Evolutionary conservation across 1,140 invertebrate genomes (phyloP).

Genomic region (Diabrotica virgifera): DNA sequence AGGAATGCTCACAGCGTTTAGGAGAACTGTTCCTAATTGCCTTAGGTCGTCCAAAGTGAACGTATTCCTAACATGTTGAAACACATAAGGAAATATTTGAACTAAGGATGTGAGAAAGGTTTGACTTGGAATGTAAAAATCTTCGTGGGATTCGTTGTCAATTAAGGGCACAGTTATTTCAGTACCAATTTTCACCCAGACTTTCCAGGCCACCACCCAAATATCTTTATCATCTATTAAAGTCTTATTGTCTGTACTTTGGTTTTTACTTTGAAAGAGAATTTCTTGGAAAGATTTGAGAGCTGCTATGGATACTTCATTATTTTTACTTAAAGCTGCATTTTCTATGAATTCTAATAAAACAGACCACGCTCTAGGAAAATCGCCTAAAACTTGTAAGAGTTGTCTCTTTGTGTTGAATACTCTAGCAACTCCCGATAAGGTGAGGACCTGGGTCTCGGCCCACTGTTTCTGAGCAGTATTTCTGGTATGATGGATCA

Average conservation of each 20-base stretch:
- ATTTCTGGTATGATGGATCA: constrained; percentile 98
- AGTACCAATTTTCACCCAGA: constrained; percentile 82
- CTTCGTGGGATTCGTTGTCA: constrained; percentile 51
- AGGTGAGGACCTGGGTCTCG: constrained; percentile 80
- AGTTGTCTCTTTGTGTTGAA: constrained; percentile 89
- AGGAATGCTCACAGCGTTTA: constrained; percentile 75
- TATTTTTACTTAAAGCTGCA: constrained; percentile 85
- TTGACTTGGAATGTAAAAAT: constrained; percentile 82
- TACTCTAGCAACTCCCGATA: constrained; percentile 63
- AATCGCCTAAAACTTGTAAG: constrained; percentile 83
- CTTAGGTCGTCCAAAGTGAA: constrained; percentile 76
- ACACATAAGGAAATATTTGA: constrained; percentile 91
- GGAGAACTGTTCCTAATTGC: constrained; percentile 75
- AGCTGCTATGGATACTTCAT: constrained; percentile 92
- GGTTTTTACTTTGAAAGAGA: constrained; percentile 61
- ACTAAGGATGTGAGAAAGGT: constrained; percentile 89
- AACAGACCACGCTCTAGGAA: constrained; percentile 87
- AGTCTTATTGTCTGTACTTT: constrained; percentile 44
- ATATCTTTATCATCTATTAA: constrained; percentile 57
- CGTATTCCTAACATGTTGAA: constrained; percentile 79
- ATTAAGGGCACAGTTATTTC: constrained; percentile 70
- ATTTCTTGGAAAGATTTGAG: constrained; percentile 96
- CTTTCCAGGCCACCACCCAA: constrained; percentile 78
- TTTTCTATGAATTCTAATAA: constrained; percentile 92
- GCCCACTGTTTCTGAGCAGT: constrained; percentile 99